Percentiles rank a stretch among this genome's conserved stretches.
Conservation (phyloP, 2,113 vertebrate species). For the Raja brachyura region DNA sequence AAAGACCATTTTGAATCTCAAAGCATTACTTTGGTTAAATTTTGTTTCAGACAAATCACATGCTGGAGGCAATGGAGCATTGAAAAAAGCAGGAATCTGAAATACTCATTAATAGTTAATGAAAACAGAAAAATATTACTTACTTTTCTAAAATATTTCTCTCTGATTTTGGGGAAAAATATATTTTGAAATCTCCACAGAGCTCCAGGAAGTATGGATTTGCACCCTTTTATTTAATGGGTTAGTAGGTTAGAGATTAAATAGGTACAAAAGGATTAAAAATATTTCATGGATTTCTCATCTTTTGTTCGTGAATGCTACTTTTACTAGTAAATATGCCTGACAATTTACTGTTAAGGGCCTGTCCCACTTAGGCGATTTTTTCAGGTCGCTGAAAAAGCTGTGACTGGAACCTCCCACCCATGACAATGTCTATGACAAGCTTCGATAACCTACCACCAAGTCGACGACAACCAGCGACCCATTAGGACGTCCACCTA, state of each 20-base stretch:
- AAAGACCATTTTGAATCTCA: slow-evolving; percentile 41
- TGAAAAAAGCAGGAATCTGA: slow-evolving; percentile 50
- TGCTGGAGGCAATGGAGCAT: slow-evolving; percentile 45
- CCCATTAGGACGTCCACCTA: too few species aligned
- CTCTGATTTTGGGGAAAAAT: background rate
- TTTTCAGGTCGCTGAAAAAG: too few species aligned
- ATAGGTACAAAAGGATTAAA: background rate
- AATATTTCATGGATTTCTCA: background rate
- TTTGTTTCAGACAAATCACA: slow-evolving; percentile 42
- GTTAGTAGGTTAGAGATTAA: background rate
- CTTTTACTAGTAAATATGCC: background rate
- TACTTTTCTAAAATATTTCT: slow-evolving; percentile 24
- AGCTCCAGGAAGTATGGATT: too few species aligned
- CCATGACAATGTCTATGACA: too few species aligned
- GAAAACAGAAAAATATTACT: slow-evolving; percentile 39
- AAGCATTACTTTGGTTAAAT: slow-evolving; percentile 44
- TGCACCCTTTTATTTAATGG: background rate
- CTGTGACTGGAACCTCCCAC: too few species aligned
- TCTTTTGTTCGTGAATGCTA: background rate
- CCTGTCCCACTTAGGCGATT: too few species aligned
- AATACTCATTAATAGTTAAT: slow-evolving; percentile 42
- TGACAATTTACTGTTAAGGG: background rate
- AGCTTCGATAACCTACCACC: too few species aligned
- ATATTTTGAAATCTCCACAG: background rate
- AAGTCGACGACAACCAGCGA: too few species aligned